Conservation (phyloP, 2,797 vertebrate species). For the Melanotaenia trifasciata region DNA sequence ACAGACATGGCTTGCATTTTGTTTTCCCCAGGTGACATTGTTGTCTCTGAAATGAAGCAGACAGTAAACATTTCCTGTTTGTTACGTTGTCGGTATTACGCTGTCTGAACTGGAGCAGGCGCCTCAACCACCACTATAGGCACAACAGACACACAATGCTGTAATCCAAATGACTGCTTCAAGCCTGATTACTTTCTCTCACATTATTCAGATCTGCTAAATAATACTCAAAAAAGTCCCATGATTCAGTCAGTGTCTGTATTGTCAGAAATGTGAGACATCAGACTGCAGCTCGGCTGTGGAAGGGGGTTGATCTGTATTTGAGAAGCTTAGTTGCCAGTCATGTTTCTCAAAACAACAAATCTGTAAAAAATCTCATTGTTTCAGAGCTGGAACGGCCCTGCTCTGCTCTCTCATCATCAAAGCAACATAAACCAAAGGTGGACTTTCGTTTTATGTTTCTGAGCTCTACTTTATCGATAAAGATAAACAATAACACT, state of each 20-base stretch:
- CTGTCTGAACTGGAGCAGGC: constrained; percentile 35
- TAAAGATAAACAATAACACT: too few relatives aligned
- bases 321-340: constrained; percentile 1
- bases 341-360: not conserved
- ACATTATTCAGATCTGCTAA: constrained; percentile 14
- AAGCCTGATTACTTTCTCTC: constrained; percentile 34
- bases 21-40: constrained; percentile 59
- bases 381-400: too few relatives aligned
- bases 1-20: constrained; percentile 69
- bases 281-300: not conserved
- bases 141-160: constrained; percentile 17
- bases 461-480: too few relatives aligned
- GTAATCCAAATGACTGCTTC: constrained; percentile 22
- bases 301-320: not conserved
- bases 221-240: not conserved
- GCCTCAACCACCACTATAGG: constrained; percentile 23
- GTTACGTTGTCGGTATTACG: constrained; percentile 47
- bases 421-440: too few relatives aligned
- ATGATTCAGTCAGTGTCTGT: not conserved
- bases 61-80: constrained; percentile 74
- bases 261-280: not conserved
- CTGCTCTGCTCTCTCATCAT: too few relatives aligned
- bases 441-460: too few relatives aligned
- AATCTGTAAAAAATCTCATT: not conserved
- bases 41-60: constrained; percentile 64